Evolutionary conservation across 2,888 invertebrate genomes (phyloP).

Genomic region (Cistogaster globosa): DNA sequence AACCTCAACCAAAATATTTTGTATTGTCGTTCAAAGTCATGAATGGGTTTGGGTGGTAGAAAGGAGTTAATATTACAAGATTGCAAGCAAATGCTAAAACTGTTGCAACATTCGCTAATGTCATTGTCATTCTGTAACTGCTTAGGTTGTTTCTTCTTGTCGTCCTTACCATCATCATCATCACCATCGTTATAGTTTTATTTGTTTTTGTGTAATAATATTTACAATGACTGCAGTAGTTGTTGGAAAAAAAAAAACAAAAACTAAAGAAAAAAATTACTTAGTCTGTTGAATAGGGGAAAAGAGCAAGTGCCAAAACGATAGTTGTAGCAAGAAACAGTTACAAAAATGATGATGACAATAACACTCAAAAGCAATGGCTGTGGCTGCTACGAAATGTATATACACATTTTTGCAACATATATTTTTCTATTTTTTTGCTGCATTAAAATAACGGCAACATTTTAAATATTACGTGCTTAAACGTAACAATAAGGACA

Average conservation of each 20-base stretch:
- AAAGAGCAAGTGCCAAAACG: conserved; percentile 47
- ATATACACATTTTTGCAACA: conserved; percentile 35
- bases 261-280: neutral
- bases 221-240: conserved; percentile 70
- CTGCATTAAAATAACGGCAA: conserved; percentile 70
- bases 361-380: conserved; percentile 72
- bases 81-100: conserved; percentile 24
- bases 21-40: conserved; percentile 32
- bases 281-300: conserved; percentile 7
- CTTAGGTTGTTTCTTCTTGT: conserved; percentile 58
- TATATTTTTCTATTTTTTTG: conserved; percentile 39
- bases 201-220: conserved; percentile 65
- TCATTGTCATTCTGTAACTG: conserved; percentile 59
- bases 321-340: conserved; percentile 55
- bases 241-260: conserved; percentile 1
- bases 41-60: conserved; percentile 28
- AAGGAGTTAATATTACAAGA: neutral
- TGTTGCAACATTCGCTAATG: conserved; percentile 52
- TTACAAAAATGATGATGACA: conserved; percentile 69
- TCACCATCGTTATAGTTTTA: neutral
- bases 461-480: conserved; percentile 72
- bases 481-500: conserved; percentile 62
- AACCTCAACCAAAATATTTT: conserved; percentile 42
- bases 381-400: conserved; percentile 61
- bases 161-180: neutral